A percentile compares a stretch with the other conserved stretches of the same genome.
phyloP scores from a whole-genome alignment of 2,797 vertebrate species.

The Halcyon smyrnensis region DNA sequence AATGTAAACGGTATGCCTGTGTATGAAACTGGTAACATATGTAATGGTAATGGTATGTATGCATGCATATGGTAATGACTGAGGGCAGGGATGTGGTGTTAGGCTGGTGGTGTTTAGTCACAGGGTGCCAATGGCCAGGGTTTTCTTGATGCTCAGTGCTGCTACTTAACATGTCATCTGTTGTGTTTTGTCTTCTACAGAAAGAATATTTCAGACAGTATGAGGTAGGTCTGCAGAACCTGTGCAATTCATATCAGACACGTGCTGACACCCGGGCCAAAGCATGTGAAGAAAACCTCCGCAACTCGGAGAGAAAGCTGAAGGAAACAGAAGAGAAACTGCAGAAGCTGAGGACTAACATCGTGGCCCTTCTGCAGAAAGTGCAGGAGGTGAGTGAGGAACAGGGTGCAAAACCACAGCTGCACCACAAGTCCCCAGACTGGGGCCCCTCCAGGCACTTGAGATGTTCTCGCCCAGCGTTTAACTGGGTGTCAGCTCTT shows the following conservation, averaged over 20 bases:
- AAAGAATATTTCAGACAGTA: conserved; percentile 99
- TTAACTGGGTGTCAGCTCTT: background rate
- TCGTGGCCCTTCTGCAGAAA: conserved; percentile 95
- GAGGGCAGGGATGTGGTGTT: accelerated
- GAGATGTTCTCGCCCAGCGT: background rate
- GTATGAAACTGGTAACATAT: too few species aligned
- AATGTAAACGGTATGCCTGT: background rate
- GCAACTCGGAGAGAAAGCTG: conserved; percentile 84
- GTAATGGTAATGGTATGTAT: too few species aligned
- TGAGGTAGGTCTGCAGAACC: conserved; percentile 93
- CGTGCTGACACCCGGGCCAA: conserved; percentile 91
- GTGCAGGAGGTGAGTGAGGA: conserved; percentile 95
- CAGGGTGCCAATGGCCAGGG: background rate
- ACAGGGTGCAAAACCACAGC: background rate
- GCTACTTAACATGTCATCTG: background rate
- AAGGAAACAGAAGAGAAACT: conserved; percentile 93
- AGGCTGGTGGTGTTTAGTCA: background rate
- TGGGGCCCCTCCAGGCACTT: background rate
- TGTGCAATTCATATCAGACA: conserved; percentile 96
- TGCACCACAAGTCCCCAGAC: background rate
- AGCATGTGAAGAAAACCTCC: conserved; percentile 92
- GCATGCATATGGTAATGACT: background rate
- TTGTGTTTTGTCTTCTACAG: conserved; percentile 72
- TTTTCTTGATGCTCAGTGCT: background rate
- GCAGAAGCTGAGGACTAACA: conserved; percentile 95